Conservation (phyloP, 1,140 invertebrate genomes). For the Plutomurus gul region DNA sequence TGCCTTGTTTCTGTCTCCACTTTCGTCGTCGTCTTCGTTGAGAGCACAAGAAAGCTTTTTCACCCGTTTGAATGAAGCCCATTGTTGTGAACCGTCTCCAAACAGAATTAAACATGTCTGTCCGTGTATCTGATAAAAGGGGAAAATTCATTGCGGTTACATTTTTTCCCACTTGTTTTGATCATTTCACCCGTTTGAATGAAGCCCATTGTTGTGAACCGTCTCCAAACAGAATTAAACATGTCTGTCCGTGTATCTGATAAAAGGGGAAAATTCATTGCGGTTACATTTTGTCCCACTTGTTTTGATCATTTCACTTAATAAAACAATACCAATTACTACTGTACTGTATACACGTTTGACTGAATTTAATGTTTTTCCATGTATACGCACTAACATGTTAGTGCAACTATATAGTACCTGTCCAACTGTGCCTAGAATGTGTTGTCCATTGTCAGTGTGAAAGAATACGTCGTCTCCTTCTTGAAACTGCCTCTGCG, state of each 20-base stretch:
- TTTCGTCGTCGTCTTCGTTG: slow-evolving; percentile 16
- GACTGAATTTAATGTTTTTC: background rate
- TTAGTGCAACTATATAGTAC: background rate
- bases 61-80: slow-evolving; percentile 38
- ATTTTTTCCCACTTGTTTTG: background rate
- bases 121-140: background rate
- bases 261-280: background rate
- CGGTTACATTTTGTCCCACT: background rate
- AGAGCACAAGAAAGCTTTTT: slow-evolving; percentile 35
- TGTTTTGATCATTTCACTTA: slow-evolving; percentile 9
- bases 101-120: slow-evolving; percentile 37
- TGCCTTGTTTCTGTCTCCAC: background rate
- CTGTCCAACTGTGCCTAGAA: slow-evolving; percentile 43
- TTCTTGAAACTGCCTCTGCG: slow-evolving; percentile 35
- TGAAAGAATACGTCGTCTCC: slow-evolving; percentile 50
- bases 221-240: slow-evolving; percentile 43
- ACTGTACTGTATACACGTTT: background rate
- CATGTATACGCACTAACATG: background rate
- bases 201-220: slow-evolving; percentile 42
- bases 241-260: slow-evolving; percentile 7
- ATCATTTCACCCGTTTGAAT: slow-evolving; percentile 33
- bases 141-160: background rate
- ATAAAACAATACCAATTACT: slow-evolving; percentile 36
- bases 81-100: slow-evolving; percentile 44
- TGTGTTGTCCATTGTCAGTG: slow-evolving; percentile 34